phyloP scores from a whole-genome alignment of 2,888 invertebrate species.

The Ametastegia equiseti region DNA sequence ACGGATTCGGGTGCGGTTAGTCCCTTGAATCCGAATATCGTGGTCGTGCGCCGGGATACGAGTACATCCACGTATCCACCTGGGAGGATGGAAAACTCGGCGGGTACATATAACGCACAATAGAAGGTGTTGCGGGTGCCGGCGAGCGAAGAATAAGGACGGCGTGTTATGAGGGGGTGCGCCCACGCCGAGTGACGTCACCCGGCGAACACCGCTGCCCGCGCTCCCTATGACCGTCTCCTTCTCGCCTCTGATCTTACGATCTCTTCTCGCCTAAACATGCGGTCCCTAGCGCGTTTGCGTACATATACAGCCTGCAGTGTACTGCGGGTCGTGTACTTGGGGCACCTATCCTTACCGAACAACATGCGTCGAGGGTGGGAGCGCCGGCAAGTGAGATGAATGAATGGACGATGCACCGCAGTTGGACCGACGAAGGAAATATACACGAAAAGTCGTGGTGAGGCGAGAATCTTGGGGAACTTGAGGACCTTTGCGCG shows the following conservation, averaged over 20 bases:
- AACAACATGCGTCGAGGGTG: slow-evolving; percentile 15
- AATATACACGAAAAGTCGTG: slow-evolving; percentile 43
- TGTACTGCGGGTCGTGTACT: neutral
- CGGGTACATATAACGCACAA: slow-evolving; percentile 23
- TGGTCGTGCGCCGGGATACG: slow-evolving; percentile 4
- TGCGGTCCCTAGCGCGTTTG: slow-evolving; percentile 27
- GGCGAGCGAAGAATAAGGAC: slow-evolving; percentile 49
- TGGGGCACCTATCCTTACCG: slow-evolving; percentile 19
- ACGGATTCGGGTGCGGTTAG: slow-evolving; percentile 14
- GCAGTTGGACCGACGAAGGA: slow-evolving; percentile 49
- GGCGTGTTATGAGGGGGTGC: slow-evolving; percentile 70
- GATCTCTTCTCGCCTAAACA: slow-evolving; percentile 11
- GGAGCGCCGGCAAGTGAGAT: slow-evolving; percentile 60
- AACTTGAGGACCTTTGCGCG: slow-evolving; percentile 4
- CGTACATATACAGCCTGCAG: slow-evolving; percentile 25
- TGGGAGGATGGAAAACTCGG: slow-evolving; percentile 6
- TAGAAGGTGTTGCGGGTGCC: slow-evolving; percentile 49
- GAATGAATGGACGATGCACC: slow-evolving; percentile 56
- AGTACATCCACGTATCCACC: slow-evolving; percentile 21
- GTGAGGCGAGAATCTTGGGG: slow-evolving; percentile 36
- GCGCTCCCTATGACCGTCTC: slow-evolving; percentile 12
- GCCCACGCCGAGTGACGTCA: slow-evolving; percentile 74
- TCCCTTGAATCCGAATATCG: slow-evolving; percentile 50
- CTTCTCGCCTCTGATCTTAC: neutral
- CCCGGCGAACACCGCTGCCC: slow-evolving; percentile 67